Conservation (phyloP, 2,888 invertebrate species). For the Stenolophus ochropezus region DNA sequence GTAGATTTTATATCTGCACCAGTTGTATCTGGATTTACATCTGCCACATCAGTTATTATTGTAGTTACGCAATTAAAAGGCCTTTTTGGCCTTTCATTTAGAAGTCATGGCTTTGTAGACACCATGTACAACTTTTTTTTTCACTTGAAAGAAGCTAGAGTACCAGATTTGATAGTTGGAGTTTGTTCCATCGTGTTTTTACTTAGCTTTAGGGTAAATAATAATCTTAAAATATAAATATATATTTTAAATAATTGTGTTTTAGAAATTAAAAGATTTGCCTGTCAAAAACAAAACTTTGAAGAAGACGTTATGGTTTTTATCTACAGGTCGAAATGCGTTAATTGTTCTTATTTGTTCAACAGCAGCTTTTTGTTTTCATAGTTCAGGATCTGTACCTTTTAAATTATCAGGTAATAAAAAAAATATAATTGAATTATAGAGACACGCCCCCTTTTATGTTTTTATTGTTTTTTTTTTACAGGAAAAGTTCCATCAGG, state of each 20-base stretch:
- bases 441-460: no score
- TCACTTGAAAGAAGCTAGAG: conserved; percentile 74
- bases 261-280: conserved; percentile 80
- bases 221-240: background rate
- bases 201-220: conserved; percentile 79
- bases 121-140: conserved; percentile 75
- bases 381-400: conserved; percentile 74
- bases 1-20: conserved; percentile 90
- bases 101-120: conserved; percentile 81
- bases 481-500: conserved; percentile 81
- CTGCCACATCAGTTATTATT: conserved; percentile 88
- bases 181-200: conserved; percentile 79
- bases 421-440: no score
- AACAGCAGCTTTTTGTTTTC: conserved; percentile 76
- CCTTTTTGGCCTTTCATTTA: conserved; percentile 81
- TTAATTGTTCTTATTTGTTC: conserved; percentile 82
- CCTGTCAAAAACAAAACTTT: conserved; percentile 71
- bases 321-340: conserved; percentile 87
- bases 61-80: conserved; percentile 84
- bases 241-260: conserved; percentile 36
- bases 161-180: conserved; percentile 81
- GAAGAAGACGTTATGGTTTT: conserved; percentile 81
- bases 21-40: conserved; percentile 89
- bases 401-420: conserved; percentile 78
- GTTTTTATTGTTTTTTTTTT: conserved; percentile 60